These are phyloP conservation scores for Holcopasites calliopsidis DNA, from an alignment of 1,140 invertebrate genomes.

Conservation along the genomic window DNA sequence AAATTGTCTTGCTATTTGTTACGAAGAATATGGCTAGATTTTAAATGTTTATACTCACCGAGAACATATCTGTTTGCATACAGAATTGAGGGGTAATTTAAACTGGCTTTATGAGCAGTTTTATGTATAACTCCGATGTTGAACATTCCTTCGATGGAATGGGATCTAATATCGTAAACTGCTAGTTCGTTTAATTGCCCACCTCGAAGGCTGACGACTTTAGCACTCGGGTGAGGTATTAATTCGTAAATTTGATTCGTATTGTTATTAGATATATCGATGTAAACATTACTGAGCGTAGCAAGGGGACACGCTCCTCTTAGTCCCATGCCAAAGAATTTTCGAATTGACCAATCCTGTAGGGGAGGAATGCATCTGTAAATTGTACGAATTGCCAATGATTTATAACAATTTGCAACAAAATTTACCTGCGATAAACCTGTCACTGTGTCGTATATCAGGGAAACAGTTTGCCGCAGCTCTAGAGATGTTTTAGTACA, in stretches of 20 bases:
- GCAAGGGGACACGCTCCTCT: slow-evolving; percentile 90
- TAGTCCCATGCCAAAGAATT: slow-evolving; percentile 91
- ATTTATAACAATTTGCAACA: neutral
- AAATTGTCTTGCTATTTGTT: neutral
- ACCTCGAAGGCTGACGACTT: slow-evolving; percentile 83
- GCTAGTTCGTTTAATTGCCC: slow-evolving; percentile 84
- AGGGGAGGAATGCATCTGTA: too few relatives aligned
- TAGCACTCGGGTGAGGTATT: slow-evolving; percentile 80
- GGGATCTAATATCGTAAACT: slow-evolving; percentile 83
- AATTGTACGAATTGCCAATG: neutral
- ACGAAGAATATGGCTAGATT: neutral
- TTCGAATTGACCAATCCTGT: slow-evolving; percentile 91
- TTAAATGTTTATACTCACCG: slow-evolving; percentile 77
- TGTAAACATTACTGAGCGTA: slow-evolving; percentile 87
- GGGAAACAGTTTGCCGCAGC: slow-evolving; percentile 89
- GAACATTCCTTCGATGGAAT: slow-evolving; percentile 81
- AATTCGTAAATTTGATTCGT: slow-evolving; percentile 81
- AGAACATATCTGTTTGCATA: slow-evolving; percentile 90
- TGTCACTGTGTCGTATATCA: slow-evolving; percentile 89
- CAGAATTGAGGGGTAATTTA: slow-evolving; percentile 84
- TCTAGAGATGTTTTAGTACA: slow-evolving; percentile 87
- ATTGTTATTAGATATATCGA: slow-evolving; percentile 87
- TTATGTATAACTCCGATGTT: slow-evolving; percentile 84
- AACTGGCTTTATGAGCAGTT: slow-evolving; percentile 75
- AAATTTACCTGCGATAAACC: slow-evolving; percentile 69